Conservation (phyloP, 2,797 vertebrate species). For the Anas capensis region DNA sequence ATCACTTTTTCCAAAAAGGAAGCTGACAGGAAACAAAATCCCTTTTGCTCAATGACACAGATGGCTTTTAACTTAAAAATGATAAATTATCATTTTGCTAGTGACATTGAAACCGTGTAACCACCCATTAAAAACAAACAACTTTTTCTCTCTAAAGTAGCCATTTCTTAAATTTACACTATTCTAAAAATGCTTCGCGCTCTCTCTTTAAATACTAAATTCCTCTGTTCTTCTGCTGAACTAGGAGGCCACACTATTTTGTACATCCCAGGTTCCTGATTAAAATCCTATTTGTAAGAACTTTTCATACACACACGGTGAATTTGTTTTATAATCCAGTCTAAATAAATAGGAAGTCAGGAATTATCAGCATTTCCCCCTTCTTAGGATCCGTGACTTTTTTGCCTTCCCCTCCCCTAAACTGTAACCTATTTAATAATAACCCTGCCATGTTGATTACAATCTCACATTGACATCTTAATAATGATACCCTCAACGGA, state of each 20-base stretch:
- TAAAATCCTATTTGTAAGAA: background rate
- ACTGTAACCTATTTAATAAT: background rate
- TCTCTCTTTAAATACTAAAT: background rate
- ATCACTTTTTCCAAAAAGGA: slow-evolving; percentile 53
- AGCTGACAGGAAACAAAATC: slow-evolving; percentile 52
- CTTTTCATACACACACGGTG: background rate
- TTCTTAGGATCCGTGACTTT: background rate
- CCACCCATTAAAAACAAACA: slow-evolving; percentile 2
- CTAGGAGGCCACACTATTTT: background rate
- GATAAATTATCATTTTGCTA: background rate
- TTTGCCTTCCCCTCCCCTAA: background rate
- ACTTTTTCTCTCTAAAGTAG: background rate
- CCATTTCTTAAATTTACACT: background rate
- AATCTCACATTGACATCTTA: slow-evolving; percentile 9
- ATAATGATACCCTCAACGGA: background rate
- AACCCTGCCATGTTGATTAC: background rate
- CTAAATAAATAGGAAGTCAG: background rate
- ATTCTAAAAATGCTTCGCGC: background rate
- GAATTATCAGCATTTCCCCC: background rate
- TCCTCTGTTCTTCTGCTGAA: background rate
- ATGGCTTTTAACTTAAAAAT: slow-evolving; percentile 35
- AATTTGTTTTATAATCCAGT: background rate
- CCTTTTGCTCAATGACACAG: background rate
- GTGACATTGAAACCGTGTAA: slow-evolving; percentile 28
- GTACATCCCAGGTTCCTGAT: background rate